These are phyloP conservation scores for Champsocephalus gunnari DNA, from an alignment of 2,797 vertebrate species.

Conservation along the genomic window DNA sequence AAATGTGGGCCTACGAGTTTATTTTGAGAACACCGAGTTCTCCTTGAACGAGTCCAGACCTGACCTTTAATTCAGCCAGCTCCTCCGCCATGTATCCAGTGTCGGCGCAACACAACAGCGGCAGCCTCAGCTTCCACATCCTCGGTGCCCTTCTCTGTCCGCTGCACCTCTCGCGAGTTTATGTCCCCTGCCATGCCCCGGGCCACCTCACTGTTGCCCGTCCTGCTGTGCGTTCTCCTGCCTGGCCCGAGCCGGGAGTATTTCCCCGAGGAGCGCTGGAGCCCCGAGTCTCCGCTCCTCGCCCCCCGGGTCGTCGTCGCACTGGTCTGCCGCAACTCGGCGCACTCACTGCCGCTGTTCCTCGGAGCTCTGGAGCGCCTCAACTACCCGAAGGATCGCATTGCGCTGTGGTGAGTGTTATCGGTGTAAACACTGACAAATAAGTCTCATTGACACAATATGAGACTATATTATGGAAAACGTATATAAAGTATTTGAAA, in stretches of 20 bases:
- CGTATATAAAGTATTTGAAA: background rate
- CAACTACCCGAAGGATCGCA: slow-evolving; percentile 89
- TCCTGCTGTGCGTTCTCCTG: slow-evolving; percentile 70
- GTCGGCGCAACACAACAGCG: slow-evolving; percentile 75
- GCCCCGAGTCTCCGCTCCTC: slow-evolving; percentile 89
- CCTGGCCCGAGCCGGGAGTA: slow-evolving; percentile 79
- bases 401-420: slow-evolving; percentile 91
- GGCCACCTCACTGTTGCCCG: slow-evolving; percentile 63
- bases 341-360: slow-evolving; percentile 89
- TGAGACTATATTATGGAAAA: background rate
- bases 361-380: slow-evolving; percentile 90
- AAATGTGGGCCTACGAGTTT: accelerated
- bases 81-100: slow-evolving; percentile 58
- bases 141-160: slow-evolving; percentile 36
- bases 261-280: slow-evolving; percentile 95
- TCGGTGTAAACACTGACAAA: background rate
- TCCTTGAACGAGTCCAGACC: slow-evolving; percentile 18
- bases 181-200: slow-evolving; percentile 77
- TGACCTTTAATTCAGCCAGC: slow-evolving; percentile 70
- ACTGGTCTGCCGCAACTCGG: slow-evolving; percentile 91
- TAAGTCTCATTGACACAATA: background rate
- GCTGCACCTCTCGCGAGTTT: slow-evolving; percentile 34
- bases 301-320: slow-evolving; percentile 89
- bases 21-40: slow-evolving; percentile 2
- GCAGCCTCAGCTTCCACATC: slow-evolving; percentile 25